Evolutionary conservation across 2,113 vertebrate genomes (phyloP).

Genomic region (Calidris pugnax): DNA sequence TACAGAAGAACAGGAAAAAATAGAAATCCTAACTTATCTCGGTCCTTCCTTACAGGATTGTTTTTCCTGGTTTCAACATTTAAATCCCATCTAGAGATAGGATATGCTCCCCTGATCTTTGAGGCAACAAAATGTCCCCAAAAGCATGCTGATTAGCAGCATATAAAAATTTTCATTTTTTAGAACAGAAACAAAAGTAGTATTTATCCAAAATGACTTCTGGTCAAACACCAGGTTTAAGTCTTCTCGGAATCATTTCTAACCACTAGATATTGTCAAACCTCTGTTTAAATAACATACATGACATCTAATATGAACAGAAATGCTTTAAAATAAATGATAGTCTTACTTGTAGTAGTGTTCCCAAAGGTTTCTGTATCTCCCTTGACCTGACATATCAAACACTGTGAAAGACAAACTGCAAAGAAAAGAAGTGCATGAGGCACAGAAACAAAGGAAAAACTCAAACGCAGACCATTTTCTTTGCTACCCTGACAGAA

Average conservation of each 20-base stretch:
- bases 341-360: constrained; percentile 97
- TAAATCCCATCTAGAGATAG: background rate
- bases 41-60: background rate
- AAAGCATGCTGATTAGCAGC: background rate
- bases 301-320: background rate
- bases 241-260: background rate
- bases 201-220: background rate
- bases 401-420: constrained; percentile 98
- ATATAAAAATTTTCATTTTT: background rate
- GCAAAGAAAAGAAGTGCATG: constrained; percentile 5
- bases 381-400: constrained; percentile 98
- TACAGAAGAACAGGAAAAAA: background rate
- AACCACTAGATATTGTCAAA: background rate
- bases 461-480: background rate
- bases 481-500: background rate
- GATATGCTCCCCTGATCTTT: background rate
- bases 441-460: background rate
- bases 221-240: background rate
- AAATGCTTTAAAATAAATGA: background rate
- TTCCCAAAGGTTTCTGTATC: constrained; percentile 98
- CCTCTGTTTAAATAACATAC: background rate
- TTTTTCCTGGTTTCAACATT: background rate
- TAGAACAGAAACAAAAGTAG: background rate
- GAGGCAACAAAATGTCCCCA: background rate
- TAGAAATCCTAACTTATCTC: background rate